Base-by-base conservation (phyloP, 2,797 vertebrate genomes). In the Spea hammondii region DNA sequence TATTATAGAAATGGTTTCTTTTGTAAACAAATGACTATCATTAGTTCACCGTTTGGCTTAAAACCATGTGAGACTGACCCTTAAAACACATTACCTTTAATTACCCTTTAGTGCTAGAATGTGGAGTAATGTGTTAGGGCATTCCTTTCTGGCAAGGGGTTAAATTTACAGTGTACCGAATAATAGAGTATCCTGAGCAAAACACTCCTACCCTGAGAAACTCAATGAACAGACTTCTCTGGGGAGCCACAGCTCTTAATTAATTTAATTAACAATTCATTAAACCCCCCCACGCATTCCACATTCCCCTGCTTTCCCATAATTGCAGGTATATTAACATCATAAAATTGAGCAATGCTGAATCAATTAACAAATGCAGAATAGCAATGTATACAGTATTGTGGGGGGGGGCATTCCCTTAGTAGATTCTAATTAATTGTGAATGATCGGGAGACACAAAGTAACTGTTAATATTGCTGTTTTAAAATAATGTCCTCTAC, bases 231-330 rank as follows among this genome's bases (percentile, higher is more conserved):
- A 82, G 71, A 65, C 75, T 82, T 57, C 80, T 82, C 80, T 77
- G 80, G 80, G 80, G 80, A 82, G 80, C 70, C 80, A 82, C 80
- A 82, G 75, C 65, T 77, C 80, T 82, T 82, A 82, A 82, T 82
- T 82, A 82, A 82, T 82, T 82, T 82, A 82, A 82, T 82, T 82
- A 82, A 82, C 80, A 82, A 82, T 82, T 82, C 80, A 82, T 82
- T 82, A 82, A 82, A 77, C 80, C 75, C 59, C 79, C 80, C 80
- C 70, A 32, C 32, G 65, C 70, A 70, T 82, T 82, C 70, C 70
- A 77, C 75, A 69, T 77, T 74, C 75, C 80, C 77, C 55, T 32
- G 70, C 75, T 78, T 82, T 66, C 75, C 70, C 70, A 78, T 82
- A 82, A 82, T 82, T 82, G 80, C 80, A 82, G 80, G 80, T 82